These are phyloP conservation scores for Temnothorax longispinosus DNA, from an alignment of 1,140 invertebrate species.

Conservation along the genomic window DNA sequence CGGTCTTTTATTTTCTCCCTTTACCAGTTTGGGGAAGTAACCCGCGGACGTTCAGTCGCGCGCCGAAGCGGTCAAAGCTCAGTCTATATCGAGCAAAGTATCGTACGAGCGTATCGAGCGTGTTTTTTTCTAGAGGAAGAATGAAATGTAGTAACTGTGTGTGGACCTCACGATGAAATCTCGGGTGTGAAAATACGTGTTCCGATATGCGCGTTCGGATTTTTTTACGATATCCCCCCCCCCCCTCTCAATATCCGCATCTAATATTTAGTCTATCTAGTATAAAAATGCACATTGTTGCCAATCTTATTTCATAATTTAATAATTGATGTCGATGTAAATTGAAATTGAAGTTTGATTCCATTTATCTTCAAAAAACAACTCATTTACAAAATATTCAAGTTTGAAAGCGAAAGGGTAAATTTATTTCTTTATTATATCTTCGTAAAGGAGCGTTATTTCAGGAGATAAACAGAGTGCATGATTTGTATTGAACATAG, in stretches of 20 bases:
- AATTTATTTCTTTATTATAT: constrained; percentile 12
- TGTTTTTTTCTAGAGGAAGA: constrained; percentile 11
- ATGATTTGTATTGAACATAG: constrained; percentile 33
- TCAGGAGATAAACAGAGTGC: not conserved
- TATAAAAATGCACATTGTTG: not conserved
- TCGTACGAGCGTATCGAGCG: constrained; percentile 45
- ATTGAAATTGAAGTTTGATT: not conserved
- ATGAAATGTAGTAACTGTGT: constrained; percentile 16
- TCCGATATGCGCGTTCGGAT: not conserved
- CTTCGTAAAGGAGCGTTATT: not conserved
- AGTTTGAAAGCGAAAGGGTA: not conserved
- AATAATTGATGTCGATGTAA: not conserved
- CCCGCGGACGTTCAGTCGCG: constrained; percentile 72
- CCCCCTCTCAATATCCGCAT: not conserved
- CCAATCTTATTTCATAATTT: not conserved
- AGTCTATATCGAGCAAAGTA: constrained; percentile 66
- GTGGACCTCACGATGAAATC: constrained; percentile 16
- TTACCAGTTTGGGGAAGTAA: constrained; percentile 75
- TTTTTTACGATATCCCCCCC: not conserved
- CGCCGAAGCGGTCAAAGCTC: constrained; percentile 65
- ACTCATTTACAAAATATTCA: not conserved
- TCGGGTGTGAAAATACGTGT: constrained; percentile 26
- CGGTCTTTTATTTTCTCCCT: constrained; percentile 79
- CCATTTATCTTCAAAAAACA: not conserved
- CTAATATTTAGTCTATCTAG: not conserved